Evolutionary conservation across 2,113 vertebrate genomes (phyloP).

Genomic region (Rhodinocichla rosea): DNA sequence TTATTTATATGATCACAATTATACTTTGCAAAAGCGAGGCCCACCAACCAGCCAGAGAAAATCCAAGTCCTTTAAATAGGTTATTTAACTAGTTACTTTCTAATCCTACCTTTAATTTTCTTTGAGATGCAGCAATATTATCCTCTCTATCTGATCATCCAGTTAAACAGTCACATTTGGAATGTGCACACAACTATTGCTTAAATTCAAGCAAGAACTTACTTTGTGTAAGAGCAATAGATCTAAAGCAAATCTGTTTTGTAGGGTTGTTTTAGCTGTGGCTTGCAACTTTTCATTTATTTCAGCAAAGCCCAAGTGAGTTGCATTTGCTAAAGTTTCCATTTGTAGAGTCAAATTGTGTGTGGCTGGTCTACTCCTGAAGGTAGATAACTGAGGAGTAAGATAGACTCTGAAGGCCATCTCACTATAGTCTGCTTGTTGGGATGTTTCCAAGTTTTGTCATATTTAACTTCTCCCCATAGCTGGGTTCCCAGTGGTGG

Average conservation of each 20-base stretch:
- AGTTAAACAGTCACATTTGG: neutral
- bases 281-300: neutral
- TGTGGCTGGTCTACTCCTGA: neutral
- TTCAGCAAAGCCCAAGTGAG: neutral
- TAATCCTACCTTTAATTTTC: neutral
- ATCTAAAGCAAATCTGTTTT: neutral
- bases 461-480: neutral
- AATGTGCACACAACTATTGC: neutral
- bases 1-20: neutral
- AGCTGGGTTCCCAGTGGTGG: neutral
- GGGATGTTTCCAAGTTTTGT: neutral
- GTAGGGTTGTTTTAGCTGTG: neutral
- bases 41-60: neutral
- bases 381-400: neutral
- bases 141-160: neutral
- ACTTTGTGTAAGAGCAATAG: neutral
- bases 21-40: neutral
- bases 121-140: neutral
- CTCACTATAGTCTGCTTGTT: neutral
- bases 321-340: neutral
- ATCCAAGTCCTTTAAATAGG: neutral
- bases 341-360: neutral
- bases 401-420: neutral
- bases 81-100: neutral
- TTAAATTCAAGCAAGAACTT: neutral